Evolutionary conservation across 2,797 vertebrate species (phyloP), one percentile per base, ranked within the genome.

Genomic region (Coendou prehensilis): DNA sequence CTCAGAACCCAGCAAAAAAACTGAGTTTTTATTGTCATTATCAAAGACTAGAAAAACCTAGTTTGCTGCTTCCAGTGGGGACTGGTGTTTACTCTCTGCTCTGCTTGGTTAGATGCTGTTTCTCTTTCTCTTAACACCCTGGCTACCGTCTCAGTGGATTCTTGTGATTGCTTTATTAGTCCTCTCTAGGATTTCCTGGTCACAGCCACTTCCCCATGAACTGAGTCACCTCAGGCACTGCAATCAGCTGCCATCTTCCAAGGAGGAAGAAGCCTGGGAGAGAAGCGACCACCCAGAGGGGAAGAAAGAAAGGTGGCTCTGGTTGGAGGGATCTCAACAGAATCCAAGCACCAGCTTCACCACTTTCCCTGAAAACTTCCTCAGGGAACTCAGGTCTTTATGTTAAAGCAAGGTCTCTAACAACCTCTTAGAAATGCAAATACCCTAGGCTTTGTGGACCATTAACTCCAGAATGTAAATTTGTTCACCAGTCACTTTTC

Each of bases 51-150:
- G 52, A 63, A 91, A 22, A 78, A 9, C 50, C 56, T 69, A 57
- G 15, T 54, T 76, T 4, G 33, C 45, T 57, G 56, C 69, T 67
- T 41, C 84, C 6, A 71, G 37, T 14, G 18, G 23, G 45, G 47
- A n/a, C n/a, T 3, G 6, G 20, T 15, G 10, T 50, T 59, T 56
- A 50, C 28, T 88, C 47, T 59, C 0, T 67, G 41, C 59, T 89
- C 71, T 75, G 75, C 89, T 73, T 33, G 52, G 23, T n/a, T 71
- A 67, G 41, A 33, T 47, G 83, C 71, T 50, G n/a, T 94, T 87
- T 96, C 93, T 95, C 80, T 94, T 96, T 91, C 93, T 95, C 75
- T 90, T 80, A 54, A 37, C 15, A 37, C 67, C 26, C 57, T 50
- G 78, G 61, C 50, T 67, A 28, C 45, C 17, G 18, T 81, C 22